Evolutionary conservation across 2,797 vertebrate species (phyloP).

Genomic region (Delichon dasypus): DNA sequence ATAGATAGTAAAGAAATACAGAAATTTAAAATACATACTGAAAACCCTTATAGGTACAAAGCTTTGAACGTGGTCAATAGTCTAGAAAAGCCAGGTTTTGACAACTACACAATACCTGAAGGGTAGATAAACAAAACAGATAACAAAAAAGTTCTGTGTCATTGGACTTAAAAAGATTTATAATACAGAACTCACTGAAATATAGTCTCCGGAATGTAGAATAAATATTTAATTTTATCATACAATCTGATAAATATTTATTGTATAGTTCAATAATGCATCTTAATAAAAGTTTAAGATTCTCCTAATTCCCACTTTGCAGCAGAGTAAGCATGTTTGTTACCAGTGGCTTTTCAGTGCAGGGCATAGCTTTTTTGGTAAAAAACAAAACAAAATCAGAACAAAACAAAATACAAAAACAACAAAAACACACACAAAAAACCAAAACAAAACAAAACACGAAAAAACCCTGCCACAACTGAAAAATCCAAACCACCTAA

Average conservation of each 20-base stretch:
- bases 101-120: neutral
- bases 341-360: neutral
- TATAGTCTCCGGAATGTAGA: neutral
- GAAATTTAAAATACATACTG: neutral
- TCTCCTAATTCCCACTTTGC: neutral
- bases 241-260: neutral
- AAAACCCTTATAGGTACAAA: neutral
- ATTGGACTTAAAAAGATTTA: neutral
- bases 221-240: neutral
- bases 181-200: neutral
- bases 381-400: neutral
- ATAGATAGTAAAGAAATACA: neutral
- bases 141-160: neutral
- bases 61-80: neutral
- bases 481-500: neutral
- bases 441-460: neutral
- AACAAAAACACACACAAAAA: neutral
- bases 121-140: neutral
- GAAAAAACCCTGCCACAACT: neutral
- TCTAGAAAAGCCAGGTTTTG: neutral
- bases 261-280: neutral
- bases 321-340: neutral
- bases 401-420: neutral
- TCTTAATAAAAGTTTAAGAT: neutral
- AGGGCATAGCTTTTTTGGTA: neutral